Conservation (phyloP, 2,797 vertebrate species). For the Hipposideros larvatus region DNA sequence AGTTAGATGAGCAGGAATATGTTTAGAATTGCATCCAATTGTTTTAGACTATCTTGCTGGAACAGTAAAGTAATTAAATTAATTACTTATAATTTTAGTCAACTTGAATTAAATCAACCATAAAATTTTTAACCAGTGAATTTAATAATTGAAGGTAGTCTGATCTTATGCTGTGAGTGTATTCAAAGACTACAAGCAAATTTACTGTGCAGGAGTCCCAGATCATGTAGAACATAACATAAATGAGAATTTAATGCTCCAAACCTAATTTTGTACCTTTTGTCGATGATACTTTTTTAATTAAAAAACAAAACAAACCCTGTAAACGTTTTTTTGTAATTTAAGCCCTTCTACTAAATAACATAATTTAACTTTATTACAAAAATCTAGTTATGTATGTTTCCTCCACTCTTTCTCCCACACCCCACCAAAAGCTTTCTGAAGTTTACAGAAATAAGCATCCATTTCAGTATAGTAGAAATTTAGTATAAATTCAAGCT, state of each 20-base stretch:
- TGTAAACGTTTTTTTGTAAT: background rate
- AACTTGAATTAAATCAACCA: constrained; percentile 39
- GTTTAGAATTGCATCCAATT: constrained; percentile 2
- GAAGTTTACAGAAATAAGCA: background rate
- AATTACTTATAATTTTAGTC: constrained; percentile 59
- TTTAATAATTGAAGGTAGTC: background rate
- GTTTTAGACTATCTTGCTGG: constrained; percentile 43
- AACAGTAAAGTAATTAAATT: constrained; percentile 49
- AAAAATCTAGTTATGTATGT: background rate
- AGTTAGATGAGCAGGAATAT: background rate
- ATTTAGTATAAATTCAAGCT: background rate
- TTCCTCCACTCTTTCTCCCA: fast-evolving
- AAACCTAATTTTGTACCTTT: background rate
- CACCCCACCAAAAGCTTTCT: background rate
- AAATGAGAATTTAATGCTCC: background rate
- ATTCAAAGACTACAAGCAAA: background rate
- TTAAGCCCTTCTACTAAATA: background rate
- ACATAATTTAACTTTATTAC: background rate
- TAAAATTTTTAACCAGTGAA: constrained; percentile 33
- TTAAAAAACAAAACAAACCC: background rate
- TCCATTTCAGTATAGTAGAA: background rate
- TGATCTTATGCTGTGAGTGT: background rate
- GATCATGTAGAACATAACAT: background rate
- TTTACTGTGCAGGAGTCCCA: background rate
- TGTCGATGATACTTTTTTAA: background rate